Conservation (phyloP, 2,113 vertebrate species). For the Leptodactylus fuscus region DNA sequence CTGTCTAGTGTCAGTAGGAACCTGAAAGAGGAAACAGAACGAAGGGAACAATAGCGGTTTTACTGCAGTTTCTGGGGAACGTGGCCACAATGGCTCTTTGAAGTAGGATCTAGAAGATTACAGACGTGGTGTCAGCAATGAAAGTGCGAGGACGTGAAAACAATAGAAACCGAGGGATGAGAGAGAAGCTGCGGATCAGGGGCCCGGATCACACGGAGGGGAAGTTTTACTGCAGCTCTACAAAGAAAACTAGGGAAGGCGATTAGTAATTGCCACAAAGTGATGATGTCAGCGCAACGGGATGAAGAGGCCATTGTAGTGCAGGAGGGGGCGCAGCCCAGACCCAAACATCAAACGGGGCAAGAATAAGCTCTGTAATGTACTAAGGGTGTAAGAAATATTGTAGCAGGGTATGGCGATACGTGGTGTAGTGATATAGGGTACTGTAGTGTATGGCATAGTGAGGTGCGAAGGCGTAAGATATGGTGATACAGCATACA, state of each 20-base stretch:
- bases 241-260: neutral
- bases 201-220: neutral
- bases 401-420: neutral
- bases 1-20: no score
- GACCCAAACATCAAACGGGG: neutral
- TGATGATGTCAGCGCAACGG: neutral
- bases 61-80: slow-evolving; percentile 2
- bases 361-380: neutral
- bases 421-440: no score
- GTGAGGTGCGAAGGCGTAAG: no score
- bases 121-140: neutral
- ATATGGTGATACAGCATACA: neutral
- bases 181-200: neutral
- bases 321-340: no score
- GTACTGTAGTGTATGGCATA: no score
- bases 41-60: neutral
- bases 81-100: slow-evolving; percentile 24
- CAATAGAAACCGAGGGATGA: neutral
- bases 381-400: neutral
- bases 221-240: neutral
- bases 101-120: neutral
- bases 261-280: neutral
- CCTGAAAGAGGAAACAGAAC: neutral
- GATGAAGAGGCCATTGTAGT: slow-evolving; percentile 11
- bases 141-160: neutral